A percentile compares a stretch with the other conserved stretches of the same genome.
Conservation (phyloP, 2,888 invertebrate genomes). For the Aleiodes testaceus region DNA sequence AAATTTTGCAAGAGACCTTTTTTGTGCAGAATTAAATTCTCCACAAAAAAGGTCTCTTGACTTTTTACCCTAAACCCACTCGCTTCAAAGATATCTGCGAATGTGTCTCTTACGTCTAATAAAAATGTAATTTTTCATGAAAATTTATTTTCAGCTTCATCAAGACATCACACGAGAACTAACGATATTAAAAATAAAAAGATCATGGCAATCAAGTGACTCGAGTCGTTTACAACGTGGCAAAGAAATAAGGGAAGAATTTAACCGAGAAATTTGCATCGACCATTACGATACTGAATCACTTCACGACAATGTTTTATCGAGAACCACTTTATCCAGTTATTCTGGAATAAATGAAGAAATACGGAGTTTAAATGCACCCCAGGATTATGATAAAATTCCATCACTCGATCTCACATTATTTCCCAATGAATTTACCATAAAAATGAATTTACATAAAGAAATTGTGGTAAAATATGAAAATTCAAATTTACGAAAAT, state of each 20-base stretch:
- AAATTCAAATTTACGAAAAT: background rate
- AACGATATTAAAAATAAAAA: conserved; percentile 53
- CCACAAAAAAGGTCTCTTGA: background rate
- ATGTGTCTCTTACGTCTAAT: too few relatives aligned
- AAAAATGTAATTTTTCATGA: too few relatives aligned
- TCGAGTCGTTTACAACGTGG: conserved; percentile 54
- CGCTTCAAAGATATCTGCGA: too few relatives aligned
- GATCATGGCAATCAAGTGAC: conserved; percentile 53
- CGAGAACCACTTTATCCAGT: too few relatives aligned
- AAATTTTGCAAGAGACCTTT: too few relatives aligned
- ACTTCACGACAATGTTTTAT: background rate
- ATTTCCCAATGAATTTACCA: background rate
- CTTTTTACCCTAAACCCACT: too few relatives aligned
- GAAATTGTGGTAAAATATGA: background rate
- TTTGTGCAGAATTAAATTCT: background rate
- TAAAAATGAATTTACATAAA: background rate
- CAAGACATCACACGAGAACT: conserved; percentile 50
- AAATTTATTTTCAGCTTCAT: background rate
- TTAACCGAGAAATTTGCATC: conserved; percentile 45
- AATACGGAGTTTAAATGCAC: conserved; percentile 42
- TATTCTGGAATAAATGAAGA: background rate
- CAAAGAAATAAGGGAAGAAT: conserved; percentile 50
- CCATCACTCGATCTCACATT: background rate
- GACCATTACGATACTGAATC: background rate
- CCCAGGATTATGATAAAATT: conserved; percentile 27